Evolutionary conservation across 2,888 invertebrate genomes (phyloP), one percentile per base, ranked within the genome.

Genomic region (Torymus aiolomorphi): DNA sequence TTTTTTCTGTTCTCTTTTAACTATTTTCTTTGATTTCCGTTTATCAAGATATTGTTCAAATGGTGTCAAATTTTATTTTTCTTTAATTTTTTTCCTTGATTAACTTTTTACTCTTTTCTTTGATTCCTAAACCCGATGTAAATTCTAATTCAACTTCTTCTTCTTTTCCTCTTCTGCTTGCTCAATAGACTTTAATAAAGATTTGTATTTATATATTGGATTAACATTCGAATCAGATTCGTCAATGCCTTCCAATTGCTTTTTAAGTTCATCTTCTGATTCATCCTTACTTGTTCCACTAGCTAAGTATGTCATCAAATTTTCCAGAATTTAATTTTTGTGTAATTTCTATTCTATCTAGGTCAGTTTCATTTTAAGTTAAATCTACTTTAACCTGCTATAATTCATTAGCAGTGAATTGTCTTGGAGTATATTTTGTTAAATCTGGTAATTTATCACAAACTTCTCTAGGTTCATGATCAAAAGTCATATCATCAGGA

Each of bases 331-430:
- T 91, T 83, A 95, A 88, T 88, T 94, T 94, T 84, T 94, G 92
- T 0, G 94, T 94, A 16, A 95, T 90, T 87, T 96, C 96, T 14
- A 94, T 91, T 75, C 98, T 92, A 75, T 95, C 94, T 0, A 96
- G 95, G 87, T 97, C 95, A 0, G 97, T 98, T 87, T 97, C 96
- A 89, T 99, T 99, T 99, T 99, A 99, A 0, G 98, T 98, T 49
- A 98, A 92, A 84, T 96, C 94, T 12, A 96, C 98, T 91, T 97
- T 97, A 0, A 96, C 96, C 90, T 97, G 97, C 88, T 97, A 97
- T 76, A 99, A 91, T 0, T 98, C 98, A 0, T 96, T 95, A 0
- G 96, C 98, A 0, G 95, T 95, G 88, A 98, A 98, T 83, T 94
- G 91, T 31, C 95, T 92, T 0, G 98, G 97, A 87, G 95, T 93